Evolutionary conservation across 2,113 vertebrate genomes (phyloP).

Genomic region (Tamias sibiricus): DNA sequence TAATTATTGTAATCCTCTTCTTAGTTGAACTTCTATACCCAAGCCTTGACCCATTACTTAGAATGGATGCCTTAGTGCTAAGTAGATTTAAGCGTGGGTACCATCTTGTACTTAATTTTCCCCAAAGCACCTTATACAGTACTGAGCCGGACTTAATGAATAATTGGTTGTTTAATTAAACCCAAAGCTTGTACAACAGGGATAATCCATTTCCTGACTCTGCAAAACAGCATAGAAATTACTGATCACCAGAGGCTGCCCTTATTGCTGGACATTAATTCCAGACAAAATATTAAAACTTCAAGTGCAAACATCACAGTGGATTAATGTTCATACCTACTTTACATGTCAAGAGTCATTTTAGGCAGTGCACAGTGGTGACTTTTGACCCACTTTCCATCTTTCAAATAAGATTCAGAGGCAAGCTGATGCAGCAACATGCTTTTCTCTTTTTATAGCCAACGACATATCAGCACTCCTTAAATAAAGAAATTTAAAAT

Average conservation of each 20-base stretch:
- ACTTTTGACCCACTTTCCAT: not conserved
- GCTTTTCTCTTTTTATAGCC: not conserved
- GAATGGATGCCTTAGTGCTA: not conserved
- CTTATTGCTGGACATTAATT: not conserved
- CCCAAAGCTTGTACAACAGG: not conserved
- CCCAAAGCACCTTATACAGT: not conserved
- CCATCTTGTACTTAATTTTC: not conserved
- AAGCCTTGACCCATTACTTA: not conserved
- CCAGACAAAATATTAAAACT: not conserved
- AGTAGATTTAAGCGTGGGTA: not conserved
- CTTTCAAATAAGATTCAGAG: not conserved
- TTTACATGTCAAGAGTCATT: not conserved
- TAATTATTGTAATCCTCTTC: not conserved
- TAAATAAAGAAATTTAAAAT: not conserved
- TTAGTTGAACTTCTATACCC: not conserved
- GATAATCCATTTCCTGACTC: constrained; percentile 4
- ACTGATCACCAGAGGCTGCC: not conserved
- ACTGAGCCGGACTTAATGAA: not conserved
- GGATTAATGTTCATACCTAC: not conserved
- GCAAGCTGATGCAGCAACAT: not conserved
- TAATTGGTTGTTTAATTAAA: constrained; percentile 47
- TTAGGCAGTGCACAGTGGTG: not conserved
- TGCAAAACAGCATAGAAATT: not conserved
- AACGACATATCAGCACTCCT: not conserved
- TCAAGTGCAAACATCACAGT: not conserved